Conservation (phyloP, 2,888 invertebrate genomes). For the Monochamus alternatus region DNA sequence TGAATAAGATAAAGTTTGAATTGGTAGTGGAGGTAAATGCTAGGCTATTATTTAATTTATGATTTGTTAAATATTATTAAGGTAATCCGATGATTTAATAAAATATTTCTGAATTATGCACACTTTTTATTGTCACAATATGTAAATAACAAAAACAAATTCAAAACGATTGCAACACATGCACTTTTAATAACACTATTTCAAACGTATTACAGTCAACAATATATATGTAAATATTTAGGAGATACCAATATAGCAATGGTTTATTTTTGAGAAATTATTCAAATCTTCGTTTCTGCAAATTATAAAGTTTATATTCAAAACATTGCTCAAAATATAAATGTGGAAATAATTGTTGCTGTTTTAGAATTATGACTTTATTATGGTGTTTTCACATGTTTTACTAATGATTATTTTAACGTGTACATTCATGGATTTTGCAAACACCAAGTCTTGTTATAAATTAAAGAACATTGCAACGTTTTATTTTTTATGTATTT, state of each 20-base stretch:
- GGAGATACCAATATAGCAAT: not conserved
- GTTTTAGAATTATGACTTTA: constrained; percentile 30
- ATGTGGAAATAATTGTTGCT: constrained; percentile 34
- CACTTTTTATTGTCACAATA: constrained; percentile 40
- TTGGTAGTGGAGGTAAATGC: constrained; percentile 16
- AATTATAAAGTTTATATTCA: constrained; percentile 37
- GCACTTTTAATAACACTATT: constrained; percentile 39
- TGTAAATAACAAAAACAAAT: constrained; percentile 38
- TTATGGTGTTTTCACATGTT: constrained; percentile 33
- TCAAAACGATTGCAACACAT: constrained; percentile 27
- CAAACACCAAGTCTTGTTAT: not conserved
- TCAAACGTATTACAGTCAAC: constrained; percentile 22
- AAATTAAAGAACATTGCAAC: too few species aligned
- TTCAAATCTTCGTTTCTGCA: not conserved
- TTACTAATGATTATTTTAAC: constrained; percentile 27
- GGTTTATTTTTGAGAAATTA: not conserved
- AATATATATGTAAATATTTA: constrained; percentile 40
- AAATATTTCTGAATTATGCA: constrained; percentile 33
- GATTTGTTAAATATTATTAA: constrained; percentile 44
- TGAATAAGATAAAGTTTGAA: not conserved
- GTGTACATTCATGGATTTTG: constrained; percentile 15
- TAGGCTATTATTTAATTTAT: constrained; percentile 28
- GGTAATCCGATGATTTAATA: constrained; percentile 41
- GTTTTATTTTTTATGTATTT: too few species aligned
- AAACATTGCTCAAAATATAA: constrained; percentile 39